These are phyloP conservation scores for Thyatira batis DNA, from an alignment of 2,888 invertebrate genomes.

Conservation along the genomic window DNA sequence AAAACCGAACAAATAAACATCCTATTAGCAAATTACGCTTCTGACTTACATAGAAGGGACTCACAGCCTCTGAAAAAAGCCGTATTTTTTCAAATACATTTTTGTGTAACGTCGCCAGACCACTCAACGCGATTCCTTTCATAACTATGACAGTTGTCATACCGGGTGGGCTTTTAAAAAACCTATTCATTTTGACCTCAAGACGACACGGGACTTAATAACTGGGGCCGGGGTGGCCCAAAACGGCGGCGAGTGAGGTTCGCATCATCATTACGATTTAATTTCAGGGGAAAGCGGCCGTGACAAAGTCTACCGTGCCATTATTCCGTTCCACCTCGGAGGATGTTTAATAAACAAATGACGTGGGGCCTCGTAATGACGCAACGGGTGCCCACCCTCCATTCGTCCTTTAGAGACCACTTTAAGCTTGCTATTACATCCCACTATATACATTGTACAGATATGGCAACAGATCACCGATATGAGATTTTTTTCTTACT, in stretches of 20 bases:
- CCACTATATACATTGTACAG: slow-evolving; percentile 42
- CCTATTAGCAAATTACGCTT: slow-evolving; percentile 39
- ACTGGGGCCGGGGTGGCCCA: slow-evolving; percentile 56
- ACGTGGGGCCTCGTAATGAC: slow-evolving; percentile 73
- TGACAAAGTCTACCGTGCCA: slow-evolving; percentile 76
- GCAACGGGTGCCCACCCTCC: slow-evolving; percentile 56
- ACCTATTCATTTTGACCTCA: slow-evolving; percentile 79
- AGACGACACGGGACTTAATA: slow-evolving; percentile 73
- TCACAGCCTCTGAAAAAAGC: slow-evolving; percentile 16
- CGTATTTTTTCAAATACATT: slow-evolving; percentile 35
- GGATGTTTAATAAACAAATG: slow-evolving; percentile 81
- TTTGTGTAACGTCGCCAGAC: slow-evolving; percentile 43
- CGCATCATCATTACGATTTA: slow-evolving; percentile 80
- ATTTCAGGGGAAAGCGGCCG: slow-evolving; percentile 76
- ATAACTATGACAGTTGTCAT: slow-evolving; percentile 73
- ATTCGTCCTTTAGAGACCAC: slow-evolving; percentile 57
- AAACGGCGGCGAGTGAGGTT: slow-evolving; percentile 64
- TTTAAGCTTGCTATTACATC: slow-evolving; percentile 56
- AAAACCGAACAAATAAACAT: slow-evolving; percentile 16
- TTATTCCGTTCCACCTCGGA: slow-evolving; percentile 78
- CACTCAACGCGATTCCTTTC: slow-evolving; percentile 70
- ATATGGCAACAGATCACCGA: slow-evolving; percentile 48
- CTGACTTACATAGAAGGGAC: slow-evolving; percentile 20
- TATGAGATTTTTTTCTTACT: too few relatives aligned
- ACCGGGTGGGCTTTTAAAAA: slow-evolving; percentile 66